These are phyloP conservation scores for Thecocarcelia acutangulata DNA, from an alignment of 2,888 invertebrate species.

Conservation along the genomic window DNA sequence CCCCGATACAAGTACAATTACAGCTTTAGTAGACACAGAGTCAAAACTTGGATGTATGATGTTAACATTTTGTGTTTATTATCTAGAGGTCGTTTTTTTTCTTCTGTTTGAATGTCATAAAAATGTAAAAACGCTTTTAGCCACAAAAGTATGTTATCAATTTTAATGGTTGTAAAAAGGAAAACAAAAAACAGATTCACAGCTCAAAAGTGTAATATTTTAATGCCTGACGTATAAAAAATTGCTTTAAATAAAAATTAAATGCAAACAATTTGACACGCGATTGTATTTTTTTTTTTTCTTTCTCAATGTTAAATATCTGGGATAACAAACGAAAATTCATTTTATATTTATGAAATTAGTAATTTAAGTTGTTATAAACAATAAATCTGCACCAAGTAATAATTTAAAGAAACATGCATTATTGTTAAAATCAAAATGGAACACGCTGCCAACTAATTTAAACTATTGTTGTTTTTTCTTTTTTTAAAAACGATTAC, in stretches of 20 bases:
- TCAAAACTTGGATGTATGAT: too few relatives aligned
- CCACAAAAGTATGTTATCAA: constrained; percentile 4
- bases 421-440: neutral
- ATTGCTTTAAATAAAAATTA: constrained; percentile 3
- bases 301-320: constrained; percentile 23
- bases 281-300: constrained; percentile 30
- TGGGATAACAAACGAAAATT: constrained; percentile 14
- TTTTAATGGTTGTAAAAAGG: neutral
- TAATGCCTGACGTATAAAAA: neutral
- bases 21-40: too few relatives aligned
- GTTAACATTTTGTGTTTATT: too few relatives aligned
- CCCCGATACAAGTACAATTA: too few relatives aligned
- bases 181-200: neutral
- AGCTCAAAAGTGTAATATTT: neutral
- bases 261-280: constrained; percentile 49
- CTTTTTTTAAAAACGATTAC: too few relatives aligned
- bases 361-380: constrained; percentile 26
- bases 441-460: too few relatives aligned
- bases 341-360: constrained; percentile 27
- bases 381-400: constrained; percentile 36
- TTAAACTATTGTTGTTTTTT: too few relatives aligned
- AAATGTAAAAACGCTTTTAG: constrained; percentile 7
- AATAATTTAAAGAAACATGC: constrained; percentile 23
- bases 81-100: constrained; percentile 31
- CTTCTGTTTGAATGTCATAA: neutral